Conservation (phyloP, 23 tunicate genomes). For the Aplidium turbinatum region DNA sequence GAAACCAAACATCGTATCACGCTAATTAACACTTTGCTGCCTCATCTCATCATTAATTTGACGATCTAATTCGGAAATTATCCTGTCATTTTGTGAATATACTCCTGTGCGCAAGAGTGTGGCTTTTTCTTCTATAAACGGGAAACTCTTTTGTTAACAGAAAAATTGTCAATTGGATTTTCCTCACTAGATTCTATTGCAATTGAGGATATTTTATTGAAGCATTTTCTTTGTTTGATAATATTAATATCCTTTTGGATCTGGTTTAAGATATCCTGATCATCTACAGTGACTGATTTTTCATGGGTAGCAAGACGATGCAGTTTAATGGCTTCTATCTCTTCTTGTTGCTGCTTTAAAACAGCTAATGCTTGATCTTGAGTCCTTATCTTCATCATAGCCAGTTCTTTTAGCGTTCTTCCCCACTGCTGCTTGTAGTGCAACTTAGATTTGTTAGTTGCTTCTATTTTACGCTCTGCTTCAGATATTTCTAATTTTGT, state of each 20-base stretch:
- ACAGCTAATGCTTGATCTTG: conserved; percentile 89
- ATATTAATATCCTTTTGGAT: conserved; percentile 52
- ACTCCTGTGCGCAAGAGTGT: conserved; percentile 93
- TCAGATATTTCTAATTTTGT: conserved; percentile 75
- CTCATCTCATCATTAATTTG: conserved; percentile 90
- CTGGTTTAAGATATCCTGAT: conserved; percentile 61
- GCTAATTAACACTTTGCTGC: too few species aligned
- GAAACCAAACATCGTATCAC: too few species aligned
- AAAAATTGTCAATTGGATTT: conserved; percentile 20
- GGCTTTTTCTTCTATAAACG: conserved; percentile 96
- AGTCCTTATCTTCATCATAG: conserved; percentile 80
- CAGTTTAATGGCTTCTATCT: conserved; percentile 71
- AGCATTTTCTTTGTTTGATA: conserved; percentile 21
- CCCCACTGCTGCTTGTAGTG: conserved; percentile 99
- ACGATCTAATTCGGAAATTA: conserved; percentile 87
- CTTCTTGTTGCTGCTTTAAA: conserved; percentile 88
- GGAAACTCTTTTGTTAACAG: conserved; percentile 79
- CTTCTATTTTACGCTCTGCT: conserved; percentile 85
- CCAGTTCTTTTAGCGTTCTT: conserved; percentile 87
- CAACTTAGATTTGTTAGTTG: conserved; percentile 81
- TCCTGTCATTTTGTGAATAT: conserved; percentile 77
- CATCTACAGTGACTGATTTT: conserved; percentile 54
- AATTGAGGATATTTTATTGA: conserved; percentile 32
- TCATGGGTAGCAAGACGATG: conserved; percentile 72
- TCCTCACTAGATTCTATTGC: conserved; percentile 43